phyloP scores from a whole-genome alignment of 1,140 invertebrate species.

The Trypoxylus dichotomus region DNA sequence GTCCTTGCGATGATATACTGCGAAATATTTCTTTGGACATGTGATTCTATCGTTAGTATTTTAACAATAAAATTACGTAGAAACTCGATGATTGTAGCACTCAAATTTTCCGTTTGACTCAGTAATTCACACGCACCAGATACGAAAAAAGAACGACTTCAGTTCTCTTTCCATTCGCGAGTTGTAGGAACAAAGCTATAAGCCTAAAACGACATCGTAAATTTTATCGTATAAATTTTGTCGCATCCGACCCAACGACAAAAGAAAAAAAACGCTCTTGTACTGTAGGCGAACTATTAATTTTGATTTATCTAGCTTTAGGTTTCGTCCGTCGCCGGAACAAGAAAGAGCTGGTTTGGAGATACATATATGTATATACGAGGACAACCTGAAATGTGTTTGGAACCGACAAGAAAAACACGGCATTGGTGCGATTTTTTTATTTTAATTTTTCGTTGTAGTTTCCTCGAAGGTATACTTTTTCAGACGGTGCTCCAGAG shows the following conservation, averaged over 20 bases:
- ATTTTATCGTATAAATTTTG: neutral
- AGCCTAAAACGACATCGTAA: neutral
- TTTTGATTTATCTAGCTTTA: neutral
- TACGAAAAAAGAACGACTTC: neutral
- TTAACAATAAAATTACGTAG: neutral
- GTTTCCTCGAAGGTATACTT: too few relatives aligned
- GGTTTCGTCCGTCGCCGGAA: neutral
- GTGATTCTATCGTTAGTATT: too few relatives aligned
- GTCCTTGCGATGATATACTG: too few relatives aligned
- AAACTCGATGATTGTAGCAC: neutral
- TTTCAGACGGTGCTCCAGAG: too few relatives aligned
- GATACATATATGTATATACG: neutral
- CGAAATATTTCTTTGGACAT: too few relatives aligned
- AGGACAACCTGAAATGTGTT: too few relatives aligned
- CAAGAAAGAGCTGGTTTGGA: neutral
- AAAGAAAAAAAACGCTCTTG: neutral
- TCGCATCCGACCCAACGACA: neutral
- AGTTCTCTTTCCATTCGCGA: neutral
- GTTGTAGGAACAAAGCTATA: neutral
- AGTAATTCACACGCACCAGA: neutral
- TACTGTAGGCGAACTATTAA: neutral
- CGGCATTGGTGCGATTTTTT: too few relatives aligned
- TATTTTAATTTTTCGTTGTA: too few relatives aligned
- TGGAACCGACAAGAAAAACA: too few relatives aligned
- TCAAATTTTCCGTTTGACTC: neutral